Conservation (phyloP, 2,113 vertebrate genomes). For the Callipepla californica region DNA sequence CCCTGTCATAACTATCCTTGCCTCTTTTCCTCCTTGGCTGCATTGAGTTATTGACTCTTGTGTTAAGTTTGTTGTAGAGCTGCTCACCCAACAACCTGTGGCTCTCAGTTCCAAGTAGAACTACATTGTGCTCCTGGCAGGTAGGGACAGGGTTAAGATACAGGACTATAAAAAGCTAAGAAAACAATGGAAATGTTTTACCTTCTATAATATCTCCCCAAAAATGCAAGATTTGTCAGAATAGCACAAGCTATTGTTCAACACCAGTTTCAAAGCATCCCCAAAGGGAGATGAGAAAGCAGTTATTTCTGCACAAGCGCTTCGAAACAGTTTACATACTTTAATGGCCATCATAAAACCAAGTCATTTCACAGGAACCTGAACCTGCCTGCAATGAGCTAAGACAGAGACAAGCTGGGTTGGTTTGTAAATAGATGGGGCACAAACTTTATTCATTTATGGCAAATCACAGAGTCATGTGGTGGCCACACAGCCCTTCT, state of each 20-base stretch:
- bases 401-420: background rate
- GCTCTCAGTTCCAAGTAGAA: background rate
- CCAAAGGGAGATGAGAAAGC: background rate
- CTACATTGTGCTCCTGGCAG: background rate
- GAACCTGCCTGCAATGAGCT: background rate
- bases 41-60: background rate
- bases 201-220: background rate
- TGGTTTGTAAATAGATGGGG: background rate
- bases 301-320: background rate
- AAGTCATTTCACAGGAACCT: background rate
- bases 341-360: background rate
- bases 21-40: background rate
- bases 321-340: background rate
- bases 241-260: background rate
- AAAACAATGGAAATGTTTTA: too few relatives aligned
- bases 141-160: background rate
- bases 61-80: background rate
- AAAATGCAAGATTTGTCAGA: background rate
- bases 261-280: background rate
- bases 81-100: background rate
- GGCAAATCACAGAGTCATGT: background rate
- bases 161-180: background rate
- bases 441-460: background rate
- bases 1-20: background rate
- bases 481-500: accelerated